Evolutionary conservation across 2,113 vertebrate species (phyloP).

Genomic region (Rhinolophus sinicus): DNA sequence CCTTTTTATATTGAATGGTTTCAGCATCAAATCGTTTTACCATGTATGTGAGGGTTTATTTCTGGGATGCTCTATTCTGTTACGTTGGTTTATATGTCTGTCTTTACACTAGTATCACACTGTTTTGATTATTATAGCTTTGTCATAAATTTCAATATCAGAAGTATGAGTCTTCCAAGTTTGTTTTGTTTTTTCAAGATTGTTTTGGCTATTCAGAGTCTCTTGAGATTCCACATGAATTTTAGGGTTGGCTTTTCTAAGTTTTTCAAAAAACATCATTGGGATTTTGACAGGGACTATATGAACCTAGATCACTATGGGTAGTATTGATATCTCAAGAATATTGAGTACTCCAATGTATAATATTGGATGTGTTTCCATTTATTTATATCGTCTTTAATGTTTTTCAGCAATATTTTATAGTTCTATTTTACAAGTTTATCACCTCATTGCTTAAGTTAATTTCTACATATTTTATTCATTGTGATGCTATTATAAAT

Average conservation of each 20-base stretch:
- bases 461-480: background rate
- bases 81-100: background rate
- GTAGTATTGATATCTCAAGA: background rate
- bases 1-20: background rate
- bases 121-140: too few relatives aligned
- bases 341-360: background rate
- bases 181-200: too few relatives aligned
- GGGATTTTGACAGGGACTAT: too few relatives aligned
- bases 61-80: background rate
- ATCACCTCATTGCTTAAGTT: background rate
- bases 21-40: background rate
- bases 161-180: too few relatives aligned
- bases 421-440: background rate
- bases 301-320: too few relatives aligned
- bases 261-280: too few relatives aligned
- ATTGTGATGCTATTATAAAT: background rate
- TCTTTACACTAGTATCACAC: too few relatives aligned
- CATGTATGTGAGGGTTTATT: background rate
- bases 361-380: background rate
- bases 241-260: too few relatives aligned
- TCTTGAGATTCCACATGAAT: too few relatives aligned
- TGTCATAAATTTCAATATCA: too few relatives aligned
- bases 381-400: background rate
- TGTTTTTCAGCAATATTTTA: background rate
- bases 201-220: too few relatives aligned